Conservation (phyloP, 2,113 vertebrate species). For the Nyctibius bracteatus region DNA sequence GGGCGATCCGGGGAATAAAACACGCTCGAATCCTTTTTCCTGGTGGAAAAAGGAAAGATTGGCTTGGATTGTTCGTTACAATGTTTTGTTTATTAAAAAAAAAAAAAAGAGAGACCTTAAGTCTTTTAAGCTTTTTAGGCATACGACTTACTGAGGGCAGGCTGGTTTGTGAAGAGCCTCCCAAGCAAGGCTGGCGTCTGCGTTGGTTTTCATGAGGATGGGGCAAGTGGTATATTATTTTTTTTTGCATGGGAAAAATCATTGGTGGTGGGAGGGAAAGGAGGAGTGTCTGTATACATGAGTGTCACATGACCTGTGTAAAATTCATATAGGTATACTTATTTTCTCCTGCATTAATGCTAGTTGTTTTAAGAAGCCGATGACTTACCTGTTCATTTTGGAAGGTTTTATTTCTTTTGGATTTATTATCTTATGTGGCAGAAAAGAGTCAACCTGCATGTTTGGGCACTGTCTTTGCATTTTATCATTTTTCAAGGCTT, state of each 20-base stretch:
- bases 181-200: not conserved
- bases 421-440: not conserved
- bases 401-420: not conserved
- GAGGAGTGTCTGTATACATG: not conserved
- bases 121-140: not conserved
- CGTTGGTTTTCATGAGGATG: not conserved
- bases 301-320: not conserved
- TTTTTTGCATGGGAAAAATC: not conserved
- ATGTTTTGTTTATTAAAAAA: not conserved
- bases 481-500: not conserved
- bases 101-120: not conserved
- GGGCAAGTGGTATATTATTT: not conserved
- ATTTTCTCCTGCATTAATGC: not conserved
- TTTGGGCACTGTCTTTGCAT: not conserved
- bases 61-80: not conserved
- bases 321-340: not conserved
- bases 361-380: not conserved
- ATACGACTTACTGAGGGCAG: accelerated
- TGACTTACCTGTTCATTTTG: not conserved
- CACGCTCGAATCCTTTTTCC: not conserved
- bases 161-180: not conserved
- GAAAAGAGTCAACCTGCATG: not conserved
- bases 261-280: not conserved
- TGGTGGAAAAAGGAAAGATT: not conserved
- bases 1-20: not conserved